These are phyloP conservation scores for Bombus terrestris DNA, from an alignment of 1,140 invertebrate species.

Conservation along the genomic window DNA sequence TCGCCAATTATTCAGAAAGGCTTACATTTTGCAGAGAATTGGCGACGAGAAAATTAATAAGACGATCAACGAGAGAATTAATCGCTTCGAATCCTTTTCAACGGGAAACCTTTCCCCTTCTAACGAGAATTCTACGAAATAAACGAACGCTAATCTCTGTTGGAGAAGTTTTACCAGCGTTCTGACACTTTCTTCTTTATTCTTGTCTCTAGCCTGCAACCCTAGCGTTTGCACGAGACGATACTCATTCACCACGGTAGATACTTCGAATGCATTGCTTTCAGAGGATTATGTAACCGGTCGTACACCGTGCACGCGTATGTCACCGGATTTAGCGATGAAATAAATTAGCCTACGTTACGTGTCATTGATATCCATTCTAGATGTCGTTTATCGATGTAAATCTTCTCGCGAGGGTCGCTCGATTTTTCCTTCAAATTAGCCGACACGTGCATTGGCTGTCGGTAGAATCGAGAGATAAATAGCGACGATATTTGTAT, in stretches of 20 bases:
- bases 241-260: background rate
- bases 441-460: background rate
- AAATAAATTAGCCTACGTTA: background rate
- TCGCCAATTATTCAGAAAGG: too few species aligned
- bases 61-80: too few species aligned
- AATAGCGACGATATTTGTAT: background rate
- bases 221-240: background rate
- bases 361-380: background rate
- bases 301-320: background rate
- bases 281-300: background rate
- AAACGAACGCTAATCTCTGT: too few species aligned
- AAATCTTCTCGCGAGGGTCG: background rate
- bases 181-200: too few species aligned
- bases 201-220: too few species aligned
- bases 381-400: background rate
- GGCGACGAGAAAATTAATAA: too few species aligned
- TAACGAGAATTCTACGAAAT: too few species aligned
- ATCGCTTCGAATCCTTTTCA: too few species aligned
- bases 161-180: too few species aligned
- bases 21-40: too few species aligned
- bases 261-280: constrained; percentile 11
- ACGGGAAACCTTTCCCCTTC: too few species aligned
- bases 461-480: background rate
- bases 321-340: background rate
- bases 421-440: background rate